These are phyloP conservation scores for Leptopilina clavipes DNA, from an alignment of 1,140 invertebrate genomes.

Conservation along the genomic window DNA sequence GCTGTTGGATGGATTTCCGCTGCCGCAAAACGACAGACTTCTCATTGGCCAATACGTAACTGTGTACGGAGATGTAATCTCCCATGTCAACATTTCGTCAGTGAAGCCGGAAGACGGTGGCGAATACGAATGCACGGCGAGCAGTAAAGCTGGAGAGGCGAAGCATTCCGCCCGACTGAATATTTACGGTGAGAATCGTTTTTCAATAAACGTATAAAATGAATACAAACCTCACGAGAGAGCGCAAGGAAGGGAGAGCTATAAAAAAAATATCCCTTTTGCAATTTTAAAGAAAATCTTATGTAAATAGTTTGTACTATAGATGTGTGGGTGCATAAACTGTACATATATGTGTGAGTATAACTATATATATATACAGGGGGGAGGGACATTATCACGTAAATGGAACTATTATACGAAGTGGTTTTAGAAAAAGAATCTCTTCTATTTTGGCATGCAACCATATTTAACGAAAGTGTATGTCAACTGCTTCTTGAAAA, in stretches of 20 bases:
- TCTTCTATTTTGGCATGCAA: conserved; percentile 6
- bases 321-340: too few relatives aligned
- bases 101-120: conserved; percentile 84
- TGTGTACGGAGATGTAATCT: conserved; percentile 81
- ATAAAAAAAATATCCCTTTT: neutral
- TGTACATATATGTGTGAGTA: too few relatives aligned
- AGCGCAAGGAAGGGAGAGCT: neutral
- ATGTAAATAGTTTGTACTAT: conserved; percentile 8
- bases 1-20: conserved; percentile 76
- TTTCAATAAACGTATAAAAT: conserved; percentile 8
- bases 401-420: conserved; percentile 28
- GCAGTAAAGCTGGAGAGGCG: conserved; percentile 79
- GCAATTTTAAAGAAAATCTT: conserved; percentile 20
- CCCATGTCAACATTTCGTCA: conserved; percentile 83
- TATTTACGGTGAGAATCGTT: conserved; percentile 77
- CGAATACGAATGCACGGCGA: conserved; percentile 81
- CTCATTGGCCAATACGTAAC: conserved; percentile 82
- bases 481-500: neutral
- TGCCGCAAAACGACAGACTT: conserved; percentile 78
- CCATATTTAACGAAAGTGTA: conserved; percentile 1
- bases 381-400: conserved; percentile 1
- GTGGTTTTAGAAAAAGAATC: neutral
- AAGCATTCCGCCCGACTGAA: conserved; percentile 80
- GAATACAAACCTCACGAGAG: neutral
- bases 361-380: neutral